Evolutionary conservation across 2,797 vertebrate species (phyloP), one percentile per base, ranked within the genome.

Genomic region (Coregonus sp.): DNA sequence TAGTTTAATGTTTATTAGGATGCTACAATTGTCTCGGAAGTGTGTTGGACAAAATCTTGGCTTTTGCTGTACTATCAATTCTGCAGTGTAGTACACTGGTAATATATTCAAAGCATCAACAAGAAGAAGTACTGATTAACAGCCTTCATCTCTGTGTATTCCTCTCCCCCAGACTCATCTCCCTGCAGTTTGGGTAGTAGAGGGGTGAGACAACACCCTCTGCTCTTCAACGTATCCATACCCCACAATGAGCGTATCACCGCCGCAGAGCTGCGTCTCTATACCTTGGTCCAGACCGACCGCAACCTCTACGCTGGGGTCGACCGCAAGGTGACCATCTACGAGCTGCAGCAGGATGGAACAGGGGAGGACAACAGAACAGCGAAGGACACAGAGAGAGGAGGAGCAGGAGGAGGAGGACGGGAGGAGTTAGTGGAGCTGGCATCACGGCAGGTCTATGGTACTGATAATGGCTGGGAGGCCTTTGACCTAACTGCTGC

Each of bases 221-320:
- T 99, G 5, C 94, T 99, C 18, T 99, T 99, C 92, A 99, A 99
- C 0, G 91, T 98, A 70, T 98, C 98, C 66, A 92, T 99, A 78
- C 98, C 98, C 54, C 95, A 95, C 85, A 97, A 99, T 0, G 98
- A 99, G 89, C 94, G 94, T 52, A 92, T 99, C 86, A 95, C 94
- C 61, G 93, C 96, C 81, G 97, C 96, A 0, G 97, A 99, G 88
- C 96, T 99, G 40, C 95, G 97, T 78, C 94, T 99, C 80, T 98
- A 98, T 88, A 98, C 97, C 0, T 85, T 99, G 71, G 95, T 98
- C 70, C 96, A 97, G 86, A 93, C 84, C 1, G 97, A 98, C 89
- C 94, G 94, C 25, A 90, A 94, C 88, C 94, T 96, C 31, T 97
- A 96, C 0, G 91, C 95, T 0, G 96, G 96, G 0, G 93, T 98